Percentiles rank a stretch among this genome's conserved stretches.
Conservation (phyloP, 2,888 invertebrate species). For the Myathropa florea region DNA sequence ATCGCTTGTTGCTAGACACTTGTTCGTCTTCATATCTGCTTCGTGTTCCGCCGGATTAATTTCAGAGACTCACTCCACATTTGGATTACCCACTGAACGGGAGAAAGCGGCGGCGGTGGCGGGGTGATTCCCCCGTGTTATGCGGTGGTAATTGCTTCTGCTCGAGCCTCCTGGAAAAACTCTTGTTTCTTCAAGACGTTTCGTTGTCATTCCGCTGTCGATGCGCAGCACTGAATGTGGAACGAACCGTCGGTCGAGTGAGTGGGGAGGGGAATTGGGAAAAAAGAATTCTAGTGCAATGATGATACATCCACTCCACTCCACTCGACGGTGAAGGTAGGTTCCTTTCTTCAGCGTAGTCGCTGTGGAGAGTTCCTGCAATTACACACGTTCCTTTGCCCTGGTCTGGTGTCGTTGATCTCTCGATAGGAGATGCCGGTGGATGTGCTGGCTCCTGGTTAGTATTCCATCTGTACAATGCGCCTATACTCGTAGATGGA, state of each 20-base stretch:
- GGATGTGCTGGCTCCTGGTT: slow-evolving; percentile 19
- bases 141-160: slow-evolving; percentile 25
- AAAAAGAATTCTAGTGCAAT: slow-evolving; percentile 2
- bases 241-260: neutral
- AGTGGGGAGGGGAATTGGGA: neutral
- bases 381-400: slow-evolving; percentile 60
- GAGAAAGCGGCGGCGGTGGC: neutral
- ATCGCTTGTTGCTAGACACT: slow-evolving; percentile 20
- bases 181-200: neutral
- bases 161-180: slow-evolving; percentile 33
- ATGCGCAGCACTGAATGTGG: neutral
- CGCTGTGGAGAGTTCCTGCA: slow-evolving; percentile 48
- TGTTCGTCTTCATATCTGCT: neutral
- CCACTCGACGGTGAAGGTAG: neutral
- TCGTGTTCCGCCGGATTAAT: slow-evolving; percentile 24
- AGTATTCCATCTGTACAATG: slow-evolving; percentile 41
- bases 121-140: neutral
- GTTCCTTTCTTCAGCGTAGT: neutral
- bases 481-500: neutral
- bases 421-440: slow-evolving; percentile 42
- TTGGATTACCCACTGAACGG: slow-evolving; percentile 1
- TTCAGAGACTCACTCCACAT: slow-evolving; percentile 6
- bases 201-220: neutral
- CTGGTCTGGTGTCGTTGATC: slow-evolving; percentile 61
- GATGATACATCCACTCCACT: slow-evolving; percentile 32